These are phyloP conservation scores for Jaculus jaculus DNA, from an alignment of 2,113 vertebrate species.

Conservation along the genomic window DNA sequence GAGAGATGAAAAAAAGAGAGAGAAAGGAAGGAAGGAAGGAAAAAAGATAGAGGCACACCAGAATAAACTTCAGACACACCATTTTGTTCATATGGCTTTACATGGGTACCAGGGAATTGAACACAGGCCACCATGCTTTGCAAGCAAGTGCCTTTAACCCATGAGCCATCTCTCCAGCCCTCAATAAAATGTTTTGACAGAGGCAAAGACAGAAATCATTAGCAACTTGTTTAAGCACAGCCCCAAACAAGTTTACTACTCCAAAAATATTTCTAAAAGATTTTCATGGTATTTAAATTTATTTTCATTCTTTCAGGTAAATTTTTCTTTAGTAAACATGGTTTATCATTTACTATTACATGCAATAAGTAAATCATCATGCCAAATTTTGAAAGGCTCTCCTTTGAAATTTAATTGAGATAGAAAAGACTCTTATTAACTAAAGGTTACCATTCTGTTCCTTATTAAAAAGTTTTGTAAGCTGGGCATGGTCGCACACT, in stretches of 20 bases:
- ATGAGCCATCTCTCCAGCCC: too few relatives aligned
- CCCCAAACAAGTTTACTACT: not conserved
- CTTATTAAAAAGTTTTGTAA: not conserved
- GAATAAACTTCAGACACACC: too few relatives aligned
- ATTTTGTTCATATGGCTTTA: too few relatives aligned
- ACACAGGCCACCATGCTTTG: too few relatives aligned
- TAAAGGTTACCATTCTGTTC: constrained; percentile 8
- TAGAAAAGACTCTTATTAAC: constrained; percentile 22
- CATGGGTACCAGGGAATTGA: too few relatives aligned
- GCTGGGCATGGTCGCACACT: too few relatives aligned
- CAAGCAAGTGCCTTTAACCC: too few relatives aligned
- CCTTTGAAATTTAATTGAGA: constrained; percentile 35
- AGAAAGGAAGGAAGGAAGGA: too few relatives aligned
- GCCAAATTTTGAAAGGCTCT: constrained; percentile 30
- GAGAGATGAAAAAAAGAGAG: too few relatives aligned
- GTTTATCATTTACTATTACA: constrained; percentile 16
- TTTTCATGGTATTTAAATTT: not conserved
- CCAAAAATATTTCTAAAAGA: not conserved
- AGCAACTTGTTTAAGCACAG: constrained; percentile 5
- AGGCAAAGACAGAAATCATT: constrained; percentile 11
- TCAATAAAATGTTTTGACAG: not conserved
- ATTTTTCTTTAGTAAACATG: constrained; percentile 28
- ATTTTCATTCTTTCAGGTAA: constrained; percentile 14
- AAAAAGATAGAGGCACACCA: too few relatives aligned
- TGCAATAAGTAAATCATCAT: not conserved